These are phyloP conservation scores for Metallyticus violacea DNA, from an alignment of 2,888 invertebrate genomes.

Conservation along the genomic window DNA sequence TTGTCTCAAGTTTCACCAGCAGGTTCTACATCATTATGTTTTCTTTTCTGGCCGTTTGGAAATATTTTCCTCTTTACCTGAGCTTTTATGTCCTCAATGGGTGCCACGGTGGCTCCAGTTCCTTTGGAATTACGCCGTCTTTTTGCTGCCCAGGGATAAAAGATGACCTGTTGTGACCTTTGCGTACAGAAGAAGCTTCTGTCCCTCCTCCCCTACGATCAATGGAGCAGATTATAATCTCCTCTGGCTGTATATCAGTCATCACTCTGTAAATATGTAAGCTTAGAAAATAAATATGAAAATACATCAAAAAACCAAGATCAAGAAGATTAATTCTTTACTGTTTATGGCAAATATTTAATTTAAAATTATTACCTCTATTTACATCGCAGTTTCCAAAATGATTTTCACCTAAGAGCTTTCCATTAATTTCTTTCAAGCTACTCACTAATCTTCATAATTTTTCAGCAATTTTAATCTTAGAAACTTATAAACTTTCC, in stretches of 20 bases:
- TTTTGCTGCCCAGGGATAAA: background rate
- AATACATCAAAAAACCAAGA: too few species aligned
- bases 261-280: too few species aligned
- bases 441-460: too few species aligned
- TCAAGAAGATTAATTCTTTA: too few species aligned
- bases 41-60: background rate
- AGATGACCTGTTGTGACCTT: slow-evolving; percentile 5
- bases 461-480: too few species aligned
- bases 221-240: background rate
- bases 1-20: slow-evolving; percentile 14
- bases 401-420: too few species aligned
- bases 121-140: slow-evolving; percentile 17
- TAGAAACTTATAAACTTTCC: too few species aligned
- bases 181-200: background rate
- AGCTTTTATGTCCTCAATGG: slow-evolving; percentile 12
- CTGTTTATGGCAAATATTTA: too few species aligned
- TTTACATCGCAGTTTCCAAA: too few species aligned
- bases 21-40: slow-evolving; percentile 21
- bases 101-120: slow-evolving; percentile 14
- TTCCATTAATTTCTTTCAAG: too few species aligned
- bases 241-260: background rate
- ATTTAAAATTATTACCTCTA: too few species aligned
- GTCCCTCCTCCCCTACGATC: background rate
- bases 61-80: slow-evolving; percentile 6
- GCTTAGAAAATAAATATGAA: too few species aligned